phyloP scores from a whole-genome alignment of 2,113 vertebrate species.

The Poeciliopsis retropinna region DNA sequence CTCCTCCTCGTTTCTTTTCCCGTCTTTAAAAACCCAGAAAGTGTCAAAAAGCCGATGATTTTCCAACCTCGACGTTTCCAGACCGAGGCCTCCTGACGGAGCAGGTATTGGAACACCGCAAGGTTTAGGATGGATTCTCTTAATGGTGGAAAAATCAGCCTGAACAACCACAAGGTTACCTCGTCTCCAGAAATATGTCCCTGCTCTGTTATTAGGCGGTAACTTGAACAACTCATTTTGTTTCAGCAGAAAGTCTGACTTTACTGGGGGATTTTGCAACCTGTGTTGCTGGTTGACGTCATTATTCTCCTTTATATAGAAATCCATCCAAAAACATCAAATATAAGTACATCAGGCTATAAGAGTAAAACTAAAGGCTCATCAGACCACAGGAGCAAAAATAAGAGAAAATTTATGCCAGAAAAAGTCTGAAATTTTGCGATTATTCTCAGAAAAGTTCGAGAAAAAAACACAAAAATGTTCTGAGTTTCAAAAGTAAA shows the following conservation, averaged over 20 bases:
- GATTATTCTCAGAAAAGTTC: too few species aligned
- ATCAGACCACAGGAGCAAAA: too few species aligned
- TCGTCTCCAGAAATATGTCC: constrained; percentile 61
- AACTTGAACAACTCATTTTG: constrained; percentile 62
- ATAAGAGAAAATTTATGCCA: too few species aligned
- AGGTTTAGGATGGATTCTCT: constrained; percentile 69
- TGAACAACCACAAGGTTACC: constrained; percentile 63
- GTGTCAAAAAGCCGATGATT: constrained; percentile 42
- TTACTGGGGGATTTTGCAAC: neutral
- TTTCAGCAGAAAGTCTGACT: constrained; percentile 47
- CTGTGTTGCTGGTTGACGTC: too few species aligned
- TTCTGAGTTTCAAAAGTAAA: too few species aligned
- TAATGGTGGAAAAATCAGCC: constrained; percentile 67
- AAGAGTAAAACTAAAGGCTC: too few species aligned
- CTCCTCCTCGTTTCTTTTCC: constrained; percentile 9
- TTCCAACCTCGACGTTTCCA: constrained; percentile 59
- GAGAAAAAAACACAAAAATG: too few species aligned
- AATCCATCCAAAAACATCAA: too few species aligned
- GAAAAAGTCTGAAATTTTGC: too few species aligned
- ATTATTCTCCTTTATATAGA: too few species aligned
- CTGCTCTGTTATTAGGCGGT: constrained; percentile 67
- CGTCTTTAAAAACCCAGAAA: constrained; percentile 25
- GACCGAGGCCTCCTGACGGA: constrained; percentile 64
- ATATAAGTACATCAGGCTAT: too few species aligned
- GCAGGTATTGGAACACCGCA: constrained; percentile 71